phyloP scores from a whole-genome alignment of 2,888 invertebrate species.

The Onchidella celtica region DNA sequence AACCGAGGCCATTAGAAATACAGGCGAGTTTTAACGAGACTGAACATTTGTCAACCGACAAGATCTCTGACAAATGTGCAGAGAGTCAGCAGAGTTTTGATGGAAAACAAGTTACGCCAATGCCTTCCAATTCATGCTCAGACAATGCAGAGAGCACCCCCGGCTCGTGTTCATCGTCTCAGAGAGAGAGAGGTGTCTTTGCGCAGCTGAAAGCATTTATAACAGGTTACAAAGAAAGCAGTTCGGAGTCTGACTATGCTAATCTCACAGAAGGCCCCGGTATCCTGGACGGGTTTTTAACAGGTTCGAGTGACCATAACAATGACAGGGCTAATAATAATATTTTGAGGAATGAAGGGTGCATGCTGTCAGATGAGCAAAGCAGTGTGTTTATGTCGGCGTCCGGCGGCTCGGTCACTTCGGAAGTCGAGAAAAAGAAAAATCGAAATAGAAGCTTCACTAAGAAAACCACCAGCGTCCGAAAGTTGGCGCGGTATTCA shows the following conservation, averaged over 20 bases:
- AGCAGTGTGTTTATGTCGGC: slow-evolving; percentile 33
- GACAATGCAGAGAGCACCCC: not conserved
- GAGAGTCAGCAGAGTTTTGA: too few relatives aligned
- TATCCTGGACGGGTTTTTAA: not conserved
- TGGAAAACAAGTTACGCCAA: too few relatives aligned
- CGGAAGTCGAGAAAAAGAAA: not conserved
- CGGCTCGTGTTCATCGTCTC: not conserved
- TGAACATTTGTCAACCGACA: too few relatives aligned
- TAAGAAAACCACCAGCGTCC: not conserved
- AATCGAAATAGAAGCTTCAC: not conserved
- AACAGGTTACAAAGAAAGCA: not conserved
- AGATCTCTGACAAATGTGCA: too few relatives aligned
- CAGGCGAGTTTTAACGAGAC: too few relatives aligned
- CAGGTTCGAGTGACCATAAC: not conserved
- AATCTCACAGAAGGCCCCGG: not conserved
- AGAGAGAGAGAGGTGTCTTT: not conserved
- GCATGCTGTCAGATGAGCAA: not conserved
- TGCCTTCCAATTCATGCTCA: too few relatives aligned
- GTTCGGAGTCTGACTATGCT: not conserved
- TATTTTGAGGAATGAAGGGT: too few relatives aligned
- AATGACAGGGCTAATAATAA: not conserved
- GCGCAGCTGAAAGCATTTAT: slow-evolving; percentile 14
- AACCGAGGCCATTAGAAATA: too few relatives aligned
- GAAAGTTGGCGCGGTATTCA: not conserved
- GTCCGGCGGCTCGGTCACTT: not conserved